Evolutionary conservation across 2,113 vertebrate genomes (phyloP).

Genomic region (Regulus satrapa): DNA sequence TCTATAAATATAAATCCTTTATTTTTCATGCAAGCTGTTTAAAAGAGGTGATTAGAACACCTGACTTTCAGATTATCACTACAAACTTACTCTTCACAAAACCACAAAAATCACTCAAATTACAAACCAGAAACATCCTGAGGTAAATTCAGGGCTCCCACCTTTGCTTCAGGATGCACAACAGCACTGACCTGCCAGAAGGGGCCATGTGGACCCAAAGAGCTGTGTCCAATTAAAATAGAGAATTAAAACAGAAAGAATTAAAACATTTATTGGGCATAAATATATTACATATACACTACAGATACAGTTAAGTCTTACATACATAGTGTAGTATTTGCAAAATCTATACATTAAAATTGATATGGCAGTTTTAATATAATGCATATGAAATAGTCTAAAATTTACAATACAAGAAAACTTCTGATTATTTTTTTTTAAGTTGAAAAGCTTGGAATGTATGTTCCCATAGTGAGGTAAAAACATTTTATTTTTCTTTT

Average conservation of each 20-base stretch:
- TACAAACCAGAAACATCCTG: not conserved
- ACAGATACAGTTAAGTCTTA: slow-evolving; percentile 99
- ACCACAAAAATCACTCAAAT: not conserved
- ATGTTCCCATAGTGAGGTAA: slow-evolving; percentile 93
- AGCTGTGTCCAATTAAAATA: not conserved
- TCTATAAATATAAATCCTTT: not conserved
- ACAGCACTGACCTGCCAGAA: not conserved
- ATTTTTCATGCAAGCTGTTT: not conserved
- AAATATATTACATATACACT: slow-evolving; percentile 99
- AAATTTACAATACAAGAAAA: slow-evolving; percentile 99
- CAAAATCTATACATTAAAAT: slow-evolving; percentile 99
- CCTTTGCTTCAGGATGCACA: not conserved
- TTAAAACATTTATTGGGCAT: slow-evolving; percentile 99
- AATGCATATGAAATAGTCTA: slow-evolving; percentile 99
- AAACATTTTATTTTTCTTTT: slow-evolving; percentile 80
- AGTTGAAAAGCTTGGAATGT: slow-evolving; percentile 98
- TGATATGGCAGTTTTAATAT: slow-evolving; percentile 99
- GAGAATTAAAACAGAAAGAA: slow-evolving; percentile 92
- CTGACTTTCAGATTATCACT: not conserved
- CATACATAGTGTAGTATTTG: slow-evolving; percentile 99
- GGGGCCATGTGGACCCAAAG: accelerated
- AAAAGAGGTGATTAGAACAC: not conserved
- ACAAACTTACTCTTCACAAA: not conserved
- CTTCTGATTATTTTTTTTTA: slow-evolving; percentile 79
- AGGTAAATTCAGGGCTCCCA: not conserved